A percentile compares a stretch with the other conserved stretches of the same genome.
Conservation (phyloP, 2,113 vertebrate species). For the Ailuropoda melanoleuca region DNA sequence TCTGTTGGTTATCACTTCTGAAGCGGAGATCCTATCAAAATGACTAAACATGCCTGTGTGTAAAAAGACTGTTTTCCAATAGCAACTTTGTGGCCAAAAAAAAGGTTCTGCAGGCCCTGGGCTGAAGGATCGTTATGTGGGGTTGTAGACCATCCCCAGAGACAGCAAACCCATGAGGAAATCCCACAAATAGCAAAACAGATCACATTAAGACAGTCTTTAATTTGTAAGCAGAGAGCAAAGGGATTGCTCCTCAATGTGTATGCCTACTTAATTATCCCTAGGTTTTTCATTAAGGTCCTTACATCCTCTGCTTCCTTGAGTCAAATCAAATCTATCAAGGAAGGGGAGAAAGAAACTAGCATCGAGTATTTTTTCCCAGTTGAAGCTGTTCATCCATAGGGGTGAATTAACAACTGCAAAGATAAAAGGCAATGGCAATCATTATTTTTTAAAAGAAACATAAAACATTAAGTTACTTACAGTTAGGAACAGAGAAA, state of each 20-base stretch:
- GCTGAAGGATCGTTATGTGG: not conserved
- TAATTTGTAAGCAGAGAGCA: not conserved
- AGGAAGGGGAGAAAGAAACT: not conserved
- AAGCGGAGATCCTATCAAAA: conserved; percentile 16
- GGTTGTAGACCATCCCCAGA: not conserved
- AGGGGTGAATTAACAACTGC: not conserved
- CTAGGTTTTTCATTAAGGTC: conserved; percentile 30
- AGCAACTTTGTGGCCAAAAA: not conserved
- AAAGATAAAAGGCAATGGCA: not conserved
- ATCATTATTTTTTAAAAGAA: not conserved
- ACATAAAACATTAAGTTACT: not conserved
- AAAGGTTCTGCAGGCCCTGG: not conserved
- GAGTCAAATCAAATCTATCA: conserved; percentile 36
- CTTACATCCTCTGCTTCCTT: not conserved
- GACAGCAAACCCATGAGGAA: not conserved
- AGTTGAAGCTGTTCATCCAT: not conserved
- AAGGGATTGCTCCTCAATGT: conserved; percentile 16
- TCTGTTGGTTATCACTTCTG: not conserved
- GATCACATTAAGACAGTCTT: not conserved
- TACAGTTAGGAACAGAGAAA: conserved; percentile 28
- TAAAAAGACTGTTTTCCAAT: not conserved
- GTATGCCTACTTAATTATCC: not conserved
- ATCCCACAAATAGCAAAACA: not conserved
- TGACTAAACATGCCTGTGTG: not conserved
- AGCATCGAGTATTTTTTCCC: not conserved